Evolutionary conservation across 2,797 vertebrate genomes (phyloP).

Genomic region (Chanos chanos): DNA sequence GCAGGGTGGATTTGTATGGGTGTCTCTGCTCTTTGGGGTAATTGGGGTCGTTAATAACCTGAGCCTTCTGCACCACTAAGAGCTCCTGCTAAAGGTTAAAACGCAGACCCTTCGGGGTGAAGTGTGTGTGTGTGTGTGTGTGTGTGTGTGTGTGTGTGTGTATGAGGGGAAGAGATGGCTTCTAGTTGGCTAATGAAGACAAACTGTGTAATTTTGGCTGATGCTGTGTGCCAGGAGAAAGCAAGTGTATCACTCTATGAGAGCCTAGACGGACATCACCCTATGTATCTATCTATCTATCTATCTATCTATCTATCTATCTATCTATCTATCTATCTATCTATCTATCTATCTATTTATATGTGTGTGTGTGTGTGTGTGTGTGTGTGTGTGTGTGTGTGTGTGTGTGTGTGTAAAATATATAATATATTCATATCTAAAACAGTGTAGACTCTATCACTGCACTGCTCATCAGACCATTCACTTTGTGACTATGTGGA

Average conservation of each 20-base stretch:
- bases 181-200: conserved; percentile 43
- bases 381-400: too few relatives aligned
- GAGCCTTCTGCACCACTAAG: conserved; percentile 33
- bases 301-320: conserved; percentile 7
- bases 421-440: too few relatives aligned
- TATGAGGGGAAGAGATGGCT: conserved; percentile 14
- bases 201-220: conserved; percentile 40
- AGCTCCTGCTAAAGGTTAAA: conserved; percentile 45
- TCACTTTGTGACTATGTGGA: too few relatives aligned
- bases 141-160: not conserved
- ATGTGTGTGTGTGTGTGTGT: conserved; percentile 5
- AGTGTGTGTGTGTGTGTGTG: conserved; percentile 6
- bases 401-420: too few relatives aligned
- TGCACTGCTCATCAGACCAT: too few relatives aligned
- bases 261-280: too few relatives aligned
- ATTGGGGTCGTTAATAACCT: conserved; percentile 45
- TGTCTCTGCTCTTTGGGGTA: conserved; percentile 32
- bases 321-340: conserved; percentile 11
- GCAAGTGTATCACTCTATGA: conserved; percentile 36
- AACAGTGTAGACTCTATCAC: too few relatives aligned
- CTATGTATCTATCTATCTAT: conserved; percentile 34
- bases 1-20: not conserved
- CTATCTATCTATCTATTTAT: conserved; percentile 29
- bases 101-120: not conserved
- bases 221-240: conserved; percentile 39